Evolutionary conservation across 2,797 vertebrate genomes (phyloP).

Genomic region (Pangasius larnaudii): DNA sequence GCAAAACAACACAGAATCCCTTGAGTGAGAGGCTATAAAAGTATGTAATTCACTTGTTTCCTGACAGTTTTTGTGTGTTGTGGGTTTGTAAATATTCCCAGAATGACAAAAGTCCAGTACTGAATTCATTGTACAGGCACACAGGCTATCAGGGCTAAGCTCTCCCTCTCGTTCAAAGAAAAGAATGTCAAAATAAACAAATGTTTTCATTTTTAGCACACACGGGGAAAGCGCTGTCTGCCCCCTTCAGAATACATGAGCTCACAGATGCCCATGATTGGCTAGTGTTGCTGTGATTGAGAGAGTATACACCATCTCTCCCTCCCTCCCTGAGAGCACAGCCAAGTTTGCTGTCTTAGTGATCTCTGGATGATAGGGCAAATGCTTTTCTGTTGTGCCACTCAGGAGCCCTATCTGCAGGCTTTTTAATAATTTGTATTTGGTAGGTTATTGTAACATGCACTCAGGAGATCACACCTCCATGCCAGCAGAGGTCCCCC

Average conservation of each 20-base stretch:
- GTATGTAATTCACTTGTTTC: not conserved
- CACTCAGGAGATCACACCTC: not conserved
- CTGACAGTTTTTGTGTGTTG: not conserved
- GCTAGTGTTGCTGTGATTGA: not conserved
- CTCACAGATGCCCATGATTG: not conserved
- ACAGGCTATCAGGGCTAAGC: not conserved
- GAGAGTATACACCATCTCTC: not conserved
- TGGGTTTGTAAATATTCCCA: slow-evolving; percentile 5
- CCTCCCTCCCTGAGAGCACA: not conserved
- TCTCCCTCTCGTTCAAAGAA: not conserved
- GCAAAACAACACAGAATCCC: not conserved
- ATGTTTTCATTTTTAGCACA: not conserved
- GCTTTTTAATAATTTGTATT: not conserved
- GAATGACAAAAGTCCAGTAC: not conserved
- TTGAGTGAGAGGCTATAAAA: not conserved
- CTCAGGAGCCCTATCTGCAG: not conserved
- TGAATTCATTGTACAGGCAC: not conserved
- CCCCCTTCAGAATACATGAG: not conserved
- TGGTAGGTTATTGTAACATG: not conserved
- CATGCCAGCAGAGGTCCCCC: not conserved
- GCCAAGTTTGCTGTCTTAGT: not conserved
- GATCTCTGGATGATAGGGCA: not conserved
- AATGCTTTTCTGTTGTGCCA: not conserved
- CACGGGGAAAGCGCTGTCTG: not conserved
- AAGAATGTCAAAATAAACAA: not conserved